Base-by-base conservation (phyloP, 2,797 vertebrate species). In the Borostomias antarcticus region DNA sequence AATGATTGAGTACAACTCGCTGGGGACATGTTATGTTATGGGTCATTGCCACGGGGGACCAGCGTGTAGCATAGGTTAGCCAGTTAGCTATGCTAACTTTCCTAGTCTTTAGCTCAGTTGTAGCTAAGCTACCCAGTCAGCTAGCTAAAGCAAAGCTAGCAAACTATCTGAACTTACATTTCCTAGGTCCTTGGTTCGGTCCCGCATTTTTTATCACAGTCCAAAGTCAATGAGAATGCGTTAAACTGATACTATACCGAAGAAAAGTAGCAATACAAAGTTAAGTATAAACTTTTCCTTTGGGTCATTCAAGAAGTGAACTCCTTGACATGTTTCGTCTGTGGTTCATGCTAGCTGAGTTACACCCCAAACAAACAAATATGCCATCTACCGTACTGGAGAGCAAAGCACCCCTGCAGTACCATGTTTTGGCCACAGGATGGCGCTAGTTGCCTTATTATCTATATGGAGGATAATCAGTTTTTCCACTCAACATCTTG, bases 141-240 rank as follows among this genome's bases (percentile, higher is more conserved):
- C 73, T 56, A 52, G 0, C 5, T 81, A 81, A 85, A 83, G 69
- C 15, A 25, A 82, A 80, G 74, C 73, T 15, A 19, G 11, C 11
- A 25, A 25, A 37, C 30, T 58, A 51, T 54, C 47, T 0, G 74
- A 62, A 91, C 91, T 92, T 82, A 93, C 92, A 28, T 90, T 91
- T 77, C 89, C 90, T 11, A 93, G 66, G 50, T 93, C 91, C 78
- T 91, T 91, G 0, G 92, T 93, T 53, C 92, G 88, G 80, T 93
- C 92, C 78, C 92, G 84, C 91, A 93, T 93, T 58, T 66, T 92
- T 58, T 64, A 64, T 71, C 50, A 35, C 58, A 59, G 15, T 43
- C 35, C 58, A 59, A 43, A 43, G 13, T 8, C 25, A 23, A 17
- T 26, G 35, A 13, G 37, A 45, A 17, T 17, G 3, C 3, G n/a